These are phyloP conservation scores for Sylvilagus bachmani DNA, from an alignment of 2,113 vertebrate genomes.

Conservation along the genomic window DNA sequence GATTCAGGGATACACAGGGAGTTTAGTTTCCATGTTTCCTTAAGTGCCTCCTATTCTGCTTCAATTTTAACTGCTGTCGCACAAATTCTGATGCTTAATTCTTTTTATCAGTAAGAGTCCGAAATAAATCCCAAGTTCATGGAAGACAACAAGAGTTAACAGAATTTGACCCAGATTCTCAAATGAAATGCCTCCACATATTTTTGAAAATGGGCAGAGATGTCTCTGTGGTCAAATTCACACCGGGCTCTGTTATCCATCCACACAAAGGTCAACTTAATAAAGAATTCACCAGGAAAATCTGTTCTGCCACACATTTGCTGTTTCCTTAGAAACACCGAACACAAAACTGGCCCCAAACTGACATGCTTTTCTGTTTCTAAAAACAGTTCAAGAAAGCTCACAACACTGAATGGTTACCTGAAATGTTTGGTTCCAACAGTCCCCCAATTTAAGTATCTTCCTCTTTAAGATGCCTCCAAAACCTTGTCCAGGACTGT, in stretches of 20 bases:
- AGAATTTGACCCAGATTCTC: slow-evolving; percentile 29
- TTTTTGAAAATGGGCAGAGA: background rate
- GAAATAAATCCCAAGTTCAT: background rate
- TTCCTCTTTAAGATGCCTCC: slow-evolving; percentile 17
- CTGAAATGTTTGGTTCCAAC: background rate
- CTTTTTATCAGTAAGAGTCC: background rate
- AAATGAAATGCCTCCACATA: background rate
- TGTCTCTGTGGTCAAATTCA: slow-evolving; percentile 47
- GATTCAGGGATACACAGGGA: background rate
- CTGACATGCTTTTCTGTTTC: slow-evolving; percentile 51
- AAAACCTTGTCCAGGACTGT: background rate
- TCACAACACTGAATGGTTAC: background rate
- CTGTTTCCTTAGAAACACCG: slow-evolving; percentile 60
- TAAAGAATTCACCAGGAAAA: background rate
- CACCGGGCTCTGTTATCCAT: background rate
- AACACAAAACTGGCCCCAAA: slow-evolving; percentile 18
- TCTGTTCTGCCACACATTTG: slow-evolving; percentile 32
- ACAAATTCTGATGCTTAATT: slow-evolving; percentile 42
- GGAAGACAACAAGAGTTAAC: background rate
- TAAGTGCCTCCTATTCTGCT: background rate
- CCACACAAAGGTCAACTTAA: background rate
- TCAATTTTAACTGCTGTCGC: slow-evolving; percentile 23
- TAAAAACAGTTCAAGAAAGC: slow-evolving; percentile 60
- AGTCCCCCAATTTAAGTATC: background rate
- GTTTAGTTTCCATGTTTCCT: background rate